Percentiles rank a stretch among this genome's conserved stretches.
These are phyloP conservation scores for Melanotaenia nigrans DNA, from an alignment of 2,797 vertebrate species.

Conservation along the genomic window DNA sequence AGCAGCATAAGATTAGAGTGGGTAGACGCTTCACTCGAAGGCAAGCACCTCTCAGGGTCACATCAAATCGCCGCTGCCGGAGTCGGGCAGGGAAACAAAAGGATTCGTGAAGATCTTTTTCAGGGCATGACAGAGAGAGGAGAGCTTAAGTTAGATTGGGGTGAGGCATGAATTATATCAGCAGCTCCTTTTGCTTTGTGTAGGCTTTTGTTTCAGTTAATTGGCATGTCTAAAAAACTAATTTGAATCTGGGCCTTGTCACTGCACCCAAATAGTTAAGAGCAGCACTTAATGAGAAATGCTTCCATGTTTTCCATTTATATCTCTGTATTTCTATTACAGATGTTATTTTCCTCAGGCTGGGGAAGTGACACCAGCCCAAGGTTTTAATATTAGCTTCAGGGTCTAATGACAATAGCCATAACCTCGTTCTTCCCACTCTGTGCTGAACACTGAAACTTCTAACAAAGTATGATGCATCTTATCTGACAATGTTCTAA, in stretches of 20 bases:
- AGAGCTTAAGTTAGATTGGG: constrained; percentile 58
- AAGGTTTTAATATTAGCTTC: constrained; percentile 11
- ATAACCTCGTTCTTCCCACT: background rate
- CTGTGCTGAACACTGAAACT: background rate
- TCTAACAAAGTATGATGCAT: background rate
- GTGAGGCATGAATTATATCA: constrained; percentile 56
- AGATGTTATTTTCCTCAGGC: constrained; percentile 5
- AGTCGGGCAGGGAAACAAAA: constrained; percentile 37
- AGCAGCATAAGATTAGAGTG: constrained; percentile 7
- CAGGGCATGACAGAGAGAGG: constrained; percentile 48
- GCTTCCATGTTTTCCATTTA: background rate
- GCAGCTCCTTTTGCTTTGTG: constrained; percentile 42
- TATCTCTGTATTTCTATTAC: constrained; percentile 12
- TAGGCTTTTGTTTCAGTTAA: constrained; percentile 67
- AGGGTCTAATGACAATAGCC: constrained; percentile 24
- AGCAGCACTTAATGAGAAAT: background rate
- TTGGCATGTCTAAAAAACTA: constrained; percentile 9
- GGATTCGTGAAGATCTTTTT: constrained; percentile 58
- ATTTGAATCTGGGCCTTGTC: constrained; percentile 38
- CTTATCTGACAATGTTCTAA: background rate
- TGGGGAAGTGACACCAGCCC: constrained; percentile 5
- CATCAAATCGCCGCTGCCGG: constrained; percentile 17
- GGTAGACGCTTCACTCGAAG: constrained; percentile 11
- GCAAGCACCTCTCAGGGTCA: constrained; percentile 46
- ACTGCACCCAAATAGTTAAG: constrained; percentile 38